These are phyloP conservation scores for Clavelina lepadiformis DNA, from an alignment of 23 tunicate genomes.

Conservation along the genomic window DNA sequence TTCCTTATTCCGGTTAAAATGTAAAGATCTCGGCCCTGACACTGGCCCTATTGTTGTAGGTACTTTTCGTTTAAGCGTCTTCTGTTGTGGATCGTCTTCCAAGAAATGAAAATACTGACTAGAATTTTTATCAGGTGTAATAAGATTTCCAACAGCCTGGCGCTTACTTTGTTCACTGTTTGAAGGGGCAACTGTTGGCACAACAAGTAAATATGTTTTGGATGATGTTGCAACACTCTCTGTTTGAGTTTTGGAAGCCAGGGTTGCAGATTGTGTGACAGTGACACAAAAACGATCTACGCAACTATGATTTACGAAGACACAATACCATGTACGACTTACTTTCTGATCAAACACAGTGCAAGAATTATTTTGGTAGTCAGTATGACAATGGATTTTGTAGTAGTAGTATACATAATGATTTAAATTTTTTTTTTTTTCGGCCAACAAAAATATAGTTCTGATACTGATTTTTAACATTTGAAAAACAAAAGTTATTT, in stretches of 20 bases:
- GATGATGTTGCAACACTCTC: constrained; percentile 59
- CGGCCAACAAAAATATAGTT: too few species aligned
- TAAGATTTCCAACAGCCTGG: constrained; percentile 81
- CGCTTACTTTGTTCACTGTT: constrained; percentile 87
- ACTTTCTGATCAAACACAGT: too few species aligned
- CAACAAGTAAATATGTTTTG: constrained; percentile 77
- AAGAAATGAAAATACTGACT: constrained; percentile 50
- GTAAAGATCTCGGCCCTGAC: constrained; percentile 20
- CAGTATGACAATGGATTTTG: too few species aligned
- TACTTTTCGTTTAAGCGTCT: constrained; percentile 65
- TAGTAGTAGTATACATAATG: too few species aligned
- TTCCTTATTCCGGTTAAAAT: constrained; percentile 19
- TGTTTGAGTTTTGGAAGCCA: constrained; percentile 76
- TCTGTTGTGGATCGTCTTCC: constrained; percentile 76
- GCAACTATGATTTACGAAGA: too few species aligned
- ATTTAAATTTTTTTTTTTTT: too few species aligned
- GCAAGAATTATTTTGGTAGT: too few species aligned
- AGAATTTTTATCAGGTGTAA: constrained; percentile 36
- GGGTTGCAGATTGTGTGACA: constrained; percentile 24
- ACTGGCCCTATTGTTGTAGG: constrained; percentile 44
- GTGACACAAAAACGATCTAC: not conserved
- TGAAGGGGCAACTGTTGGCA: constrained; percentile 86
- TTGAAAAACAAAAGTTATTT: too few species aligned
- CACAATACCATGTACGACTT: too few species aligned
- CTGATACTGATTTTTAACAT: too few species aligned